Conservation (phyloP, 2,113 vertebrate genomes). For the Ochotona princeps region DNA sequence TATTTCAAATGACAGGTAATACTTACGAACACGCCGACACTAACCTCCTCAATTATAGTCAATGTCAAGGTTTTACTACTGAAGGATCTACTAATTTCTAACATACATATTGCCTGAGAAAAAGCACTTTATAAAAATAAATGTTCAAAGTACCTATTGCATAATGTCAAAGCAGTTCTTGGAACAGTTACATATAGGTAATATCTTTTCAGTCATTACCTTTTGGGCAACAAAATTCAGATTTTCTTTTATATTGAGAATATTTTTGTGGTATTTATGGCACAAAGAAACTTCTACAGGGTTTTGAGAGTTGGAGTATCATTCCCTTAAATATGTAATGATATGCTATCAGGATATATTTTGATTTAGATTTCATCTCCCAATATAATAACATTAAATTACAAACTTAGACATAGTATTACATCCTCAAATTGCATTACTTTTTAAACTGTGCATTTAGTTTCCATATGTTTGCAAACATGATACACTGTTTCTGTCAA, state of each 20-base stretch:
- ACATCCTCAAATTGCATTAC: constrained; percentile 21
- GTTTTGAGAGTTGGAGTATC: neutral
- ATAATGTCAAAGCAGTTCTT: constrained; percentile 64
- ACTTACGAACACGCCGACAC: constrained; percentile 79
- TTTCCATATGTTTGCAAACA: neutral
- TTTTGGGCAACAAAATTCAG: neutral
- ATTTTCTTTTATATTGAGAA: neutral
- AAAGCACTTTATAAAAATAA: constrained; percentile 80
- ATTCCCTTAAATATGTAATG: neutral
- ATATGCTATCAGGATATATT: neutral
- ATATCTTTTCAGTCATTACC: neutral
- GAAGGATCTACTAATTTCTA: constrained; percentile 85
- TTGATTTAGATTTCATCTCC: constrained; percentile 44
- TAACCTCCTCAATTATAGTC: constrained; percentile 88
- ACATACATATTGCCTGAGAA: constrained; percentile 78
- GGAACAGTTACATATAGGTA: constrained; percentile 53
- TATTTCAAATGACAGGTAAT: constrained; percentile 90
- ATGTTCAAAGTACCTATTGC: constrained; percentile 65
- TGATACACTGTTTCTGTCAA: neutral
- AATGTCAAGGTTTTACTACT: constrained; percentile 85
- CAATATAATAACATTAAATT: neutral
- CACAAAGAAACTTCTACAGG: neutral
- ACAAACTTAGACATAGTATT: neutral
- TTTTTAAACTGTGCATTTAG: neutral
- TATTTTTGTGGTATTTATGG: neutral